Percentiles rank a stretch among this genome's conserved stretches.
These are phyloP conservation scores for Dysidea cf. avara DNA, from an alignment of 37 sponge, comb jelly and placozoan genomes.

Conservation along the genomic window DNA sequence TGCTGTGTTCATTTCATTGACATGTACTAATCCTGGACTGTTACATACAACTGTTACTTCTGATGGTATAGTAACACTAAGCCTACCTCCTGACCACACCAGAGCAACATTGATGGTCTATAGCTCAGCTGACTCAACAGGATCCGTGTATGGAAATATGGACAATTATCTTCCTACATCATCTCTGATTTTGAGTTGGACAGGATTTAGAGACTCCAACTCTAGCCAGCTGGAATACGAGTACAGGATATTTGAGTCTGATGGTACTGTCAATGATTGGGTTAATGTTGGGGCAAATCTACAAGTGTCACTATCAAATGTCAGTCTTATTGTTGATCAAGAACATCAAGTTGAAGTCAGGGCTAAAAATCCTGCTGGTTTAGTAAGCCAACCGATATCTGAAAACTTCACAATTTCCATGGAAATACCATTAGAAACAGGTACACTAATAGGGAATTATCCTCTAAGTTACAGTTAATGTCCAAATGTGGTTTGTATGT, in stretches of 20 bases:
- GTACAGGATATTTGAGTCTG: slow-evolving; percentile 12
- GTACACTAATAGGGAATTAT: no score
- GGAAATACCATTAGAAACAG: slow-evolving; percentile 15
- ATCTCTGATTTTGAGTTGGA: slow-evolving; percentile 33
- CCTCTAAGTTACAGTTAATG: no score
- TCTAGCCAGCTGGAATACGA: slow-evolving; percentile 48
- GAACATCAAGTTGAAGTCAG: slow-evolving; percentile 41
- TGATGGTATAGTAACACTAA: slow-evolving; percentile 58
- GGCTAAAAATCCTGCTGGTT: slow-evolving; percentile 43
- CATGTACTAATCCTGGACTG: slow-evolving; percentile 66
- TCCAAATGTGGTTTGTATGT: no score
- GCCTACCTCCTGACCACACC: slow-evolving; percentile 19
- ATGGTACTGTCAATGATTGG: slow-evolving; percentile 21
- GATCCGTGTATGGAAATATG: slow-evolving; percentile 8
- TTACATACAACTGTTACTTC: slow-evolving; percentile 20
- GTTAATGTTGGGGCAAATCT: slow-evolving; percentile 20
- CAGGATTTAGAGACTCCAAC: slow-evolving; percentile 29
- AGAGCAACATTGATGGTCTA: slow-evolving; percentile 4
- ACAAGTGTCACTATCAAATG: slow-evolving; percentile 23
- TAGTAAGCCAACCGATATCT: slow-evolving; percentile 19
- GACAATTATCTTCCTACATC: slow-evolving; percentile 31
- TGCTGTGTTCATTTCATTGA: slow-evolving; percentile 49
- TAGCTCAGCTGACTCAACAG: slow-evolving; percentile 5
- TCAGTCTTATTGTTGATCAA: slow-evolving; percentile 2
- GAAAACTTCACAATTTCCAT: slow-evolving; percentile 27